Evolutionary conservation across 2,888 invertebrate species (phyloP), one percentile per base, ranked within the genome.

Genomic region (Linnaemya vulpina): DNA sequence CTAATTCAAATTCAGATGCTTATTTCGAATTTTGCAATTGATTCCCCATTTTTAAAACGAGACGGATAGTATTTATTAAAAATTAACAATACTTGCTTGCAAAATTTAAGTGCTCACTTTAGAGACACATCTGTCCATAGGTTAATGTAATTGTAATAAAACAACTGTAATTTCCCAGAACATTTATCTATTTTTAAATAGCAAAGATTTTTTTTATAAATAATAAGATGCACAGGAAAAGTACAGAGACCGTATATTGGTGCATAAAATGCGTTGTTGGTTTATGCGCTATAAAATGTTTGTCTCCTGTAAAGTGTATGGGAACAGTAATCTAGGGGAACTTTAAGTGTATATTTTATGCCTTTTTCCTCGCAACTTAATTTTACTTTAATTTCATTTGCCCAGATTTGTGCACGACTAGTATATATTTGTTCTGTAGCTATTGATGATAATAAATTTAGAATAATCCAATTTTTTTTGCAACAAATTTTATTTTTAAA

Each of bases 391-490:
- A 75, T 81, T 75, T 81, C n/a, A 62, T 58, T 71, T 77, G 71
- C 82, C 82, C 76, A 83, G 75, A 78, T 76, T 81, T 63, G 38
- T 76, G 71, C 30, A 60, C 62, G 5, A 40, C 20, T 53, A n/a
- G n/a, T n/a, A 15, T 63, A 43, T 43, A 43, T 30, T 53, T 53
- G 30, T 63, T 20, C 43, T 11, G 30, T 74, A 77, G 76, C 73
- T 71, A 73, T 81, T 68, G 81, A 78, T 68, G 58, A 35, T 53
- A 58, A 82, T 62, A 76, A 81, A 81, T 81, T 81, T 71, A 81
- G 83, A 83, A 76, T 77, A 83, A 65, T 82, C 63, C 49, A 25
- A 70, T 76, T 75, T 62, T 76, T 2, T 71, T 53, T 71, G 49
- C 40, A 76, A 76, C 75, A 70, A 82, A 62, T 70, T 70, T 76